Evolutionary conservation across 2,113 vertebrate species (phyloP), one percentile per base, ranked within the genome.

Genomic region (Eclectus roratus): DNA sequence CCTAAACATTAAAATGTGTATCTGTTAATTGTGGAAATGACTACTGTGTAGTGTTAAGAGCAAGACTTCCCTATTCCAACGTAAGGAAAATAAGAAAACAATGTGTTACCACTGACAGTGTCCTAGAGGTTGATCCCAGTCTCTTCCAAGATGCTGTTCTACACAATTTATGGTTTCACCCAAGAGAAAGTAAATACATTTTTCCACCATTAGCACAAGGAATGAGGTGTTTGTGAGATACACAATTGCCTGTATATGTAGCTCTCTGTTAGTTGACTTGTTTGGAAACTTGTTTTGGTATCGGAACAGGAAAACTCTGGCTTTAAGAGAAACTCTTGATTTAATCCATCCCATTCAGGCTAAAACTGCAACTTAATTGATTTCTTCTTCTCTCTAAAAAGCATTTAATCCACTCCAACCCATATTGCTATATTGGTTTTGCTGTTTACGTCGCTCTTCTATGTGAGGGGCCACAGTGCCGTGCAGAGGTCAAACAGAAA

Each of bases 401-500:
- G 21, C 58, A 29, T 93, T 79, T 91, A 95, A 82, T 93, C 73
- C 87, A 78, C 66, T 44, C 87, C 24, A n/a, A 92, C 52, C 83
- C 79, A 5, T 68, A 35, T 71, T 83, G 60, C 73, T 94, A 2
- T 84, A n/a, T 60, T 95, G 80, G 74, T 91, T 89, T 84, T 94
- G 61, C 56, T 95, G 44, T 74, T 96, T 2, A 74, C 77, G 47
- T 63, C 41, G 46, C 86, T 65, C 14, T 80, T 91, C 66, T 88
- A 15, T 33, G 5, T 37, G 82, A 93, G 68, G 86, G 74, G 43
- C 55, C 56, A 23, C 46, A 78, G 68, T 35, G 81, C 72, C 81
- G 71, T 74, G 61, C 91, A 74, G 93, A 88, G 84, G 80, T 97
- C 86, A 83, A 15, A 56, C 69, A 92, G 93, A 95, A 97, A 97